These are phyloP conservation scores for Mungos mungo DNA, from an alignment of 2,113 vertebrate species.

Conservation along the genomic window DNA sequence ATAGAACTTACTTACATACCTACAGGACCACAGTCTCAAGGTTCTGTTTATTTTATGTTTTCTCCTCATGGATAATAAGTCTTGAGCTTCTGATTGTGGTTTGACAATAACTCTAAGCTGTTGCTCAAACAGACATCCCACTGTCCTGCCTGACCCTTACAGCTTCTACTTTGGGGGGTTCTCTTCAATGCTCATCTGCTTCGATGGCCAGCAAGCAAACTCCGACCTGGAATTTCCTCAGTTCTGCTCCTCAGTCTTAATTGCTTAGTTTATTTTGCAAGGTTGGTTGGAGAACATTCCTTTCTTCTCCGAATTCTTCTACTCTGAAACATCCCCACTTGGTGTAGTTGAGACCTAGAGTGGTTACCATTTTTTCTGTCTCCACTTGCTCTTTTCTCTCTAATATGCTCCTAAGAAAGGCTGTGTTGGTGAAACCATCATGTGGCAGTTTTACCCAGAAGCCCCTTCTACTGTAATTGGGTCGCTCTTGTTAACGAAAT, in stretches of 20 bases:
- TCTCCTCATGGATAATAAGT: background rate
- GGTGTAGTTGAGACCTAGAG: no score
- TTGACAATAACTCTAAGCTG: background rate
- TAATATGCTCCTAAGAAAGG: no score
- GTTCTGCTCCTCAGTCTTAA: fast-evolving
- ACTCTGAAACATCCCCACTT: background rate
- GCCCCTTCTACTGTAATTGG: background rate
- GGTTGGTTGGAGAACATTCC: no score
- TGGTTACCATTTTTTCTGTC: background rate
- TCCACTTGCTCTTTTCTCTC: background rate
- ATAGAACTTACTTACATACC: background rate
- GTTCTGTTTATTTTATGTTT: background rate
- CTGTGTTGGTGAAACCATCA: background rate
- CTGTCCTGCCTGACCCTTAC: fast-evolving
- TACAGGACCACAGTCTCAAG: background rate
- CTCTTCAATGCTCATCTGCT: no score
- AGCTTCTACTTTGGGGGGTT: background rate
- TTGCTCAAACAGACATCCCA: fast-evolving
- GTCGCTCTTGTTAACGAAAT: no score
- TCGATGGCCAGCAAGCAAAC: no score
- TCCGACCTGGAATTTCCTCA: background rate
- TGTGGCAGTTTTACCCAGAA: background rate
- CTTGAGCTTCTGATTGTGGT: background rate
- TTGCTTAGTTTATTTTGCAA: background rate
- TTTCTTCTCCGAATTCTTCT: background rate